These are phyloP conservation scores for Spongilla lacustris DNA, from an alignment of 37 sponge, comb jelly and placozoan genomes.

Conservation along the genomic window DNA sequence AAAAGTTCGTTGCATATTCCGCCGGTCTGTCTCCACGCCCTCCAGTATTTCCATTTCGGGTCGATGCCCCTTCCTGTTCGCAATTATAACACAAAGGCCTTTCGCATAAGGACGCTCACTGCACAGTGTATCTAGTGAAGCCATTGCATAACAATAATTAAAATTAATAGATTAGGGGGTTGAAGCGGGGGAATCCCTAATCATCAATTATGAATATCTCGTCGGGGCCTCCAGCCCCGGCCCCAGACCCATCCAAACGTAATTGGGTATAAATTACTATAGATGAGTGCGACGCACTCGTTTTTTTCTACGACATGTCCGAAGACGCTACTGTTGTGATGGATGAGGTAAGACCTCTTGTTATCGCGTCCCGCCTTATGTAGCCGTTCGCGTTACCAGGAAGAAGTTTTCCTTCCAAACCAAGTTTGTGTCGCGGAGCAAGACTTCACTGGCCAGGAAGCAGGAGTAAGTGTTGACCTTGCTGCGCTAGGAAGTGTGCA, in stretches of 20 bases:
- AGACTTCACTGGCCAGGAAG: slow-evolving; percentile 38
- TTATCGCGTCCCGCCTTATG: not conserved
- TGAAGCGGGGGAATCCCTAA: not conserved
- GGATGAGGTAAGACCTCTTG: not conserved
- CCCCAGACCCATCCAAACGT: too few relatives aligned
- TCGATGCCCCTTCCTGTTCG: not conserved
- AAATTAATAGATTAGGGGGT: not conserved
- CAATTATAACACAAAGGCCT: not conserved
- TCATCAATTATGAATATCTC: too few relatives aligned
- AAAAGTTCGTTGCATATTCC: not conserved
- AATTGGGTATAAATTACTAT: too few relatives aligned
- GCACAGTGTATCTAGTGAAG: not conserved
- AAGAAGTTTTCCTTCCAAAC: slow-evolving; percentile 7
- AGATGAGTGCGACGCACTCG: too few relatives aligned
- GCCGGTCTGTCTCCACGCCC: not conserved
- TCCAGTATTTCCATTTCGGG: not conserved
- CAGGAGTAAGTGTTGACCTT: slow-evolving; percentile 25
- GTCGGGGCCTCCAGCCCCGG: too few relatives aligned
- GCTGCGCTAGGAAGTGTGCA: too few relatives aligned
- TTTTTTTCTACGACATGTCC: too few relatives aligned
- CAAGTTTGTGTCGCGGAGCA: slow-evolving; percentile 38
- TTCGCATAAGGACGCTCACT: not conserved
- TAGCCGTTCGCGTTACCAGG: not conserved
- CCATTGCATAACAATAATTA: not conserved
- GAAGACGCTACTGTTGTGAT: not conserved